These are phyloP conservation scores for Epinephelus cyanopodus DNA, from an alignment of 2,113 vertebrate genomes.

Conservation along the genomic window DNA sequence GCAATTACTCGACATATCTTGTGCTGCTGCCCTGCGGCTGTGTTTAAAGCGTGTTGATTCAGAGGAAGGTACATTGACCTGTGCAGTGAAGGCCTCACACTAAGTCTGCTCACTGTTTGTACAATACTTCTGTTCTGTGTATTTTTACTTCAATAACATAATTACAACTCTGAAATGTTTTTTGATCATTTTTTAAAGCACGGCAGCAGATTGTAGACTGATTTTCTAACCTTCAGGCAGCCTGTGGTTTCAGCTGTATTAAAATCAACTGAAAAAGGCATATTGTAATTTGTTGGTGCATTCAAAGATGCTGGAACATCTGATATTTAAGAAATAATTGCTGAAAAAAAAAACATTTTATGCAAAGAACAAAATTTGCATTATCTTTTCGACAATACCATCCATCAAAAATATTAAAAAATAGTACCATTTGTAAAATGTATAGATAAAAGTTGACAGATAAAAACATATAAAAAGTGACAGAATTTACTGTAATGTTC, in stretches of 20 bases:
- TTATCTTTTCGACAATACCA: neutral
- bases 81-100: neutral
- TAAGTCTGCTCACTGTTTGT: neutral
- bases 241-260: neutral
- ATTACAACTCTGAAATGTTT: no score
- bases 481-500: no score
- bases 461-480: neutral
- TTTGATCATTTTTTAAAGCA: neutral
- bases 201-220: neutral
- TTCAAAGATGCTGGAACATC: neutral
- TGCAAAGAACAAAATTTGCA: neutral
- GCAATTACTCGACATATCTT: conserved; percentile 66
- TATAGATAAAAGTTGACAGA: neutral
- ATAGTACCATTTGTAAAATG: neutral
- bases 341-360: neutral
- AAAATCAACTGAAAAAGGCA: neutral
- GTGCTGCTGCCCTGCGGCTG: conserved; percentile 43
- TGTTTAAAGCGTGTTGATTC: conserved; percentile 23
- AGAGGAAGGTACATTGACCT: conserved; percentile 22
- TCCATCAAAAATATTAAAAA: neutral
- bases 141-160: neutral
- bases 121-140: neutral
- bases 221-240: neutral
- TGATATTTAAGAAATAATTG: neutral
- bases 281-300: neutral